Evolutionary conservation across 2,888 invertebrate species (phyloP).

Genomic region (Coenonympha glycerion): DNA sequence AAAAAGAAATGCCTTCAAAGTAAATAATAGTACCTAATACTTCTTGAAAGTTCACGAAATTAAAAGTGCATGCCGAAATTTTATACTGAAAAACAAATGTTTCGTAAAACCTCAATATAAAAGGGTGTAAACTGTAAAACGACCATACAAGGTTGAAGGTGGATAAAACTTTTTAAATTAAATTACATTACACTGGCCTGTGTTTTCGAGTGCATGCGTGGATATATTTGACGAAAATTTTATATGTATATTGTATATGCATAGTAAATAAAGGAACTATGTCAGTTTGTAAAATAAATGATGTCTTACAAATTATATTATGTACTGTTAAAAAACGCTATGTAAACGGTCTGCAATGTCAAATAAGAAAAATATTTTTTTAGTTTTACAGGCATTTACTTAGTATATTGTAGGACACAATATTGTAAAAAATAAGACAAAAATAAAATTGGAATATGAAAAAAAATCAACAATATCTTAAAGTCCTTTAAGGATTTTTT

Average conservation of each 20-base stretch:
- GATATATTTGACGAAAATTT: conserved; percentile 49
- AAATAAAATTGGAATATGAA: too few relatives aligned
- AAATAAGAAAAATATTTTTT: too few relatives aligned
- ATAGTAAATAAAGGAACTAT: conserved; percentile 39
- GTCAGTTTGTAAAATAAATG: conserved; percentile 23
- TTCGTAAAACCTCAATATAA: not conserved
- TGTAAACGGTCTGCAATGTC: conserved; percentile 7
- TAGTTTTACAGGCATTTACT: too few relatives aligned
- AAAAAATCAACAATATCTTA: too few relatives aligned
- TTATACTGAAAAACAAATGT: not conserved
- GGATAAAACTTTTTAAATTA: conserved; percentile 5
- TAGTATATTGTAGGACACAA: too few relatives aligned
- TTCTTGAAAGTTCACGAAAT: too few relatives aligned
- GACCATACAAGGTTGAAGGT: not conserved
- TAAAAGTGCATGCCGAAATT: too few relatives aligned
- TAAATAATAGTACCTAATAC: too few relatives aligned
- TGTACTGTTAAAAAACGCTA: conserved; percentile 20
- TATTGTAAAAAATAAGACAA: too few relatives aligned
- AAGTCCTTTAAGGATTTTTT: too few relatives aligned
- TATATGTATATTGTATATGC: too few relatives aligned
- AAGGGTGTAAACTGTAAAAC: not conserved
- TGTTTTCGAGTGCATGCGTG: conserved; percentile 11
- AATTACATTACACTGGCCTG: conserved; percentile 3
- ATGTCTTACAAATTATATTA: conserved; percentile 33
- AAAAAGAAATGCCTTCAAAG: too few relatives aligned